phyloP scores from a whole-genome alignment of 1,140 invertebrate genomes.

The Brachionus rubens region DNA sequence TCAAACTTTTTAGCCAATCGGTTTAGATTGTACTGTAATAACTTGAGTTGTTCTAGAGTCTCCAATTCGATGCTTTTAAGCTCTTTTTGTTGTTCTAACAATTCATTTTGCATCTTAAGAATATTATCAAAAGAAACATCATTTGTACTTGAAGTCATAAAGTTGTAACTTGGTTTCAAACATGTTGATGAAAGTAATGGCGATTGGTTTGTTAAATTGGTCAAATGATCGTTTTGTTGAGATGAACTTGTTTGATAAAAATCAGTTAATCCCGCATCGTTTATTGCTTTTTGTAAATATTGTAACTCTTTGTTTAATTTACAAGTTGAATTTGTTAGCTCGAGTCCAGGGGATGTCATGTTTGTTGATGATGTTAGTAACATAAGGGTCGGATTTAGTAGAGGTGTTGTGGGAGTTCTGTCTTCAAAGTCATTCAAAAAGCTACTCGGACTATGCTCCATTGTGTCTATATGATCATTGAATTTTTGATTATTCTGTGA shows the following conservation, averaged over 20 bases:
- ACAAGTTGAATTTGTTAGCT: background rate
- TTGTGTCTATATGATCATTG: background rate
- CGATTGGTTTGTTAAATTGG: background rate
- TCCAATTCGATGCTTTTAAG: conserved; percentile 12
- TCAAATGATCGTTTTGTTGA: background rate
- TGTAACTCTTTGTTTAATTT: conserved; percentile 33
- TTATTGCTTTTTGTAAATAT: conserved; percentile 22
- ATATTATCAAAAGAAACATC: background rate
- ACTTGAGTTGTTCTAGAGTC: conserved; percentile 30
- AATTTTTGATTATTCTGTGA: background rate
- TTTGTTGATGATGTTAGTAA: background rate
- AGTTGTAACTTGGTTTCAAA: background rate
- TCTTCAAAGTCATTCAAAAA: conserved; percentile 33
- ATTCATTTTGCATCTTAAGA: conserved; percentile 25
- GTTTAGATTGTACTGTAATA: background rate
- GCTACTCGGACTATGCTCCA: background rate
- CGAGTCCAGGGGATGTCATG: background rate
- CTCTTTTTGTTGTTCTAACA: conserved; percentile 45
- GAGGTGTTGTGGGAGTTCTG: background rate
- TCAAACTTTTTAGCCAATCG: conserved; percentile 21
- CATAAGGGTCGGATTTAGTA: conserved; percentile 16
- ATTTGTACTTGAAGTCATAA: background rate
- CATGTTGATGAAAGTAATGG: background rate
- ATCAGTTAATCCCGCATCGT: conserved; percentile 33
- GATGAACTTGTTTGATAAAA: conserved; percentile 24